phyloP scores from a whole-genome alignment of 2,113 vertebrate genomes.

The Chloebia gouldiae region DNA sequence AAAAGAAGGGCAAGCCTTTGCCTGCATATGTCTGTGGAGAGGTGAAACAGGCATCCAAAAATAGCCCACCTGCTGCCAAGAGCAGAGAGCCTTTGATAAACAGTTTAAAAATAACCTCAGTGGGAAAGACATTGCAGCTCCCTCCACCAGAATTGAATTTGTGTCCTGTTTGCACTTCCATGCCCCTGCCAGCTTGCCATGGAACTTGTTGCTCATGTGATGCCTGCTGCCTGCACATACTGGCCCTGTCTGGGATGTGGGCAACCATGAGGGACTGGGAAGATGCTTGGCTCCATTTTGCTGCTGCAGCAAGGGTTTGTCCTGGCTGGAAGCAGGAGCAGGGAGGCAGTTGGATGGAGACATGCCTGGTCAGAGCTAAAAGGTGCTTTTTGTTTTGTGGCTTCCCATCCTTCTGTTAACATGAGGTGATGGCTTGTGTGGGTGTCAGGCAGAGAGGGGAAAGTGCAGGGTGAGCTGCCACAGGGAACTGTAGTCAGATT shows the following conservation, averaged over 20 bases:
- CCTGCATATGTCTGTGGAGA: not conserved
- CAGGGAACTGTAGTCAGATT: not conserved
- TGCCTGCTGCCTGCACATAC: not conserved
- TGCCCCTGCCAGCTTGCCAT: not conserved
- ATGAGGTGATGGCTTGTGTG: not conserved
- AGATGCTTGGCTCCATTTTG: not conserved
- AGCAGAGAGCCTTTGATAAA: conserved; percentile 65
- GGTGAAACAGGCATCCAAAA: conserved; percentile 46
- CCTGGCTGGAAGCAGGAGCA: not conserved
- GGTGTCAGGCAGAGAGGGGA: not conserved
- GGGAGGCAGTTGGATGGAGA: not conserved
- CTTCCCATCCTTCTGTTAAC: not conserved
- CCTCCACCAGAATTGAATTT: conserved; percentile 12
- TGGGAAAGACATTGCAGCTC: conserved; percentile 34
- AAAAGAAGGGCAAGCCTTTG: not conserved
- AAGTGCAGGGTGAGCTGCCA: not conserved
- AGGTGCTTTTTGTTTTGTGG: not conserved
- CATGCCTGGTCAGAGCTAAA: not conserved
- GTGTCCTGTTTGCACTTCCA: conserved; percentile 6
- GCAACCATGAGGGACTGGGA: not conserved
- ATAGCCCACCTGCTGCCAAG: conserved; percentile 48
- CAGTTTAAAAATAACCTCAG: conserved; percentile 62
- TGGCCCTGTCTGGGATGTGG: not conserved
- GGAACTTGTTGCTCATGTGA: not conserved
- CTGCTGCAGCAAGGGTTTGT: not conserved